Percentiles rank a stretch among this genome's conserved stretches.
phyloP scores from a whole-genome alignment of 1,140 invertebrate species.

The Zaprionus ornatus region DNA sequence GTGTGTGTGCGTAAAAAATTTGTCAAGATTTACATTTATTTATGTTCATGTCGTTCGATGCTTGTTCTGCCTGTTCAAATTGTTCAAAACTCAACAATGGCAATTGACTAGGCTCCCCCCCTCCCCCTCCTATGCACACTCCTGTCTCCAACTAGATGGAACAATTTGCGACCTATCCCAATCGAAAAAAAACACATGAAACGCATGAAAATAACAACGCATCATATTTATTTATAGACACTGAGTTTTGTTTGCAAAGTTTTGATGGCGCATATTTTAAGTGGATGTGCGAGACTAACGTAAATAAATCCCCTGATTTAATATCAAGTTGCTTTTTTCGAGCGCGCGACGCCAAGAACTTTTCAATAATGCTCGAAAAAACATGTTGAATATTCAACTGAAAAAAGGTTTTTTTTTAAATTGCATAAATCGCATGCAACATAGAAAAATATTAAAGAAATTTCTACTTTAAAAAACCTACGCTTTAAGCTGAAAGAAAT shows the following conservation, averaged over 20 bases:
- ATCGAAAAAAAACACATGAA: not conserved
- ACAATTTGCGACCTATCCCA: not conserved
- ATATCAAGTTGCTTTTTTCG: not conserved
- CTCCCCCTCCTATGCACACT: not conserved
- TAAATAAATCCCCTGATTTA: not conserved
- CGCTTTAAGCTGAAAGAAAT: not conserved
- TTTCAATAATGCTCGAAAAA: not conserved
- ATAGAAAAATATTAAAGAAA: not conserved
- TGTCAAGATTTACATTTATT: conserved; percentile 45
- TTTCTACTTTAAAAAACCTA: not conserved
- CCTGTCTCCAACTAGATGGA: not conserved
- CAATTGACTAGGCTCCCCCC: conserved; percentile 16
- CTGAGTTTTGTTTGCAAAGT: conserved; percentile 2
- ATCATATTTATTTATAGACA: not conserved
- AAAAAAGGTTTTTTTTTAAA: not conserved
- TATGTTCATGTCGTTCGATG: conserved; percentile 31
- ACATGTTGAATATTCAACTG: not conserved
- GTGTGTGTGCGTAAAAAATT: conserved; percentile 30
- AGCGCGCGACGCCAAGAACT: not conserved
- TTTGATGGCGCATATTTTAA: conserved; percentile 2
- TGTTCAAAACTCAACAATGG: conserved; percentile 24
- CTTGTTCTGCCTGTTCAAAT: conserved; percentile 6
- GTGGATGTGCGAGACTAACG: not conserved
- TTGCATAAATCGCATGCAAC: too few relatives aligned
- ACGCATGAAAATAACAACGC: not conserved